Evolutionary conservation across 2,113 vertebrate species (phyloP), one percentile per base, ranked within the genome.

Genomic region (Percina caprodes): DNA sequence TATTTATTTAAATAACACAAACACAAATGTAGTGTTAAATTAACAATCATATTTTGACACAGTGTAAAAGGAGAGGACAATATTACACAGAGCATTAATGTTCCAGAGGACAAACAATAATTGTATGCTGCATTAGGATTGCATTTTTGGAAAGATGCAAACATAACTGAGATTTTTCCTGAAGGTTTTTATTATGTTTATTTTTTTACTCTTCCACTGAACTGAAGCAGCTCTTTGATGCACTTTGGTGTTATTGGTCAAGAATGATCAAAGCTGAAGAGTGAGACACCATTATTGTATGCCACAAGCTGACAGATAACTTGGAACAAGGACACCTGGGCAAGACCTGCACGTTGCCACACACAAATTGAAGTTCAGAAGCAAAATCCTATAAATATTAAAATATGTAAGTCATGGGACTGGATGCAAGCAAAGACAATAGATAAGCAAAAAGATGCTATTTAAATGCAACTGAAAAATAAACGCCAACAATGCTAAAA

Each of bases 381-480:
- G n/a, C 2, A 16, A 85, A 60, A 72, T 51, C 6, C 15, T 10
- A 30, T 56, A 18, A 39, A 72, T 35, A 30, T 59, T 9, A 23
- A 71, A 67, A 70, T 56, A 16, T 48, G 46, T 16, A 69, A 52
- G 39, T 73, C 51, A 77, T 59, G 14, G 52, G 67, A 54, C n/a
- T 16, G 19, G 19, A 52, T 24, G 60, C 60, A 56, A 61, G 33
- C 33, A 65, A 78, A 69, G 61, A 54, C 46, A 66, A n/a, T 5
- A 65, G 33, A 42, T 51, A 51, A 72, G 67, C 24, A 61, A 71
- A 62, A 11, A 3, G 46, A 77, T 52, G 21, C 11, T 68, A 54
- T 74, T 81, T 66, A 69, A 86, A 83, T 69, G 45, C 19, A 73
- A 7, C 30, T 88, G 54, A 88, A 88, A 89, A 80, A 89, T 87